Percentiles rank a stretch among this genome's conserved stretches.
These are phyloP conservation scores for Coluber constrictor DNA, from an alignment of 2,797 vertebrate species.

Conservation along the genomic window DNA sequence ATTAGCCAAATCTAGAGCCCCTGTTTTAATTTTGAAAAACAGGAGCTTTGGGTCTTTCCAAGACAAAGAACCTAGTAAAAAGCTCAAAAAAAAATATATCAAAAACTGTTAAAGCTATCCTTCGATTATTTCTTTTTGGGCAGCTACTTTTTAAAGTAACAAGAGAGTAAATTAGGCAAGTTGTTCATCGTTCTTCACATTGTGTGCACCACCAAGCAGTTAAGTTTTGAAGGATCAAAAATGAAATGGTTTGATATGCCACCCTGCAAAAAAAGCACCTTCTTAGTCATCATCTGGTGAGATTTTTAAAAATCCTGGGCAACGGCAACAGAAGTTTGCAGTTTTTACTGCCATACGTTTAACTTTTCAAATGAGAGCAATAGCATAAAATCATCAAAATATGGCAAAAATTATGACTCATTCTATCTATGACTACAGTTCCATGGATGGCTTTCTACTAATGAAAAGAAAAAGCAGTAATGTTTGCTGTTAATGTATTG, in stretches of 20 bases:
- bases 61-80: neutral
- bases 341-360: neutral
- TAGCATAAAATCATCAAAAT: neutral
- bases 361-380: neutral
- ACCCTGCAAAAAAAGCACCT: neutral
- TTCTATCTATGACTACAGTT: neutral
- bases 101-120: neutral
- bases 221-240: neutral
- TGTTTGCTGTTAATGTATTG: neutral
- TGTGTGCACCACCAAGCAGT: neutral
- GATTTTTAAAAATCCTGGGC: neutral
- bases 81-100: neutral
- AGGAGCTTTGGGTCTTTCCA: neutral
- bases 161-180: neutral
- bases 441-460: neutral
- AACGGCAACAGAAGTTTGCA: neutral
- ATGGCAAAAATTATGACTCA: neutral
- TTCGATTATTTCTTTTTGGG: neutral
- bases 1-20: conserved; percentile 19
- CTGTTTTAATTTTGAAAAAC: neutral
- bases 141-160: neutral
- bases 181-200: neutral
- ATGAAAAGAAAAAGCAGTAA: neutral
- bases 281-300: neutral
- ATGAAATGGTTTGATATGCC: neutral